Evolutionary conservation across 2,797 vertebrate genomes (phyloP), one percentile per base, ranked within the genome.

Genomic region (Neosalanx taihuensis): DNA sequence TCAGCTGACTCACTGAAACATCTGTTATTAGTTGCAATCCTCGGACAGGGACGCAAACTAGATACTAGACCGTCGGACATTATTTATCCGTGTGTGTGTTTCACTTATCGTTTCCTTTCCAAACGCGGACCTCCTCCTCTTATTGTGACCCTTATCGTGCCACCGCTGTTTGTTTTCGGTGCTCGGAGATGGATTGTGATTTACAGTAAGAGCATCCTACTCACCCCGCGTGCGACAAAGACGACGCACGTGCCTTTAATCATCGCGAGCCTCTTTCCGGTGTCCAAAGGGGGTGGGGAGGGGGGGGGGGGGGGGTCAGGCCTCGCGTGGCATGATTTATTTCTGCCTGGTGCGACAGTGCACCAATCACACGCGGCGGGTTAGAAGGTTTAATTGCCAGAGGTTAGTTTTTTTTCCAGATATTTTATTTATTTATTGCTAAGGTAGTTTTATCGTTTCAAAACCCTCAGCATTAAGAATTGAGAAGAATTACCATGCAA

Each of bases 1-100:
- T 82, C 71, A 66, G 75, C 64, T 77, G 72, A 81, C 78, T 84
- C 79, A 83, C 83, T 87, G 77, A 23, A 62, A 87, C 90, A 90
- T 89, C 88, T 89, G 90, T 82, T 84, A 67, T 53, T n/a, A 59
- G 68, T 77, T 71, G 68, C 67, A 37, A 37, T 61, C 72, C 73
- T 67, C 64, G 59, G 53, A 58, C 56, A 20, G 10, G 10, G 58
- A 30, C 23, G 10, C 20, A 26, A 12, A 26, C 6, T 26, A 29
- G 37, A 72, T 46, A n/a, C 51, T 6, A 9, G 62, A 41, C 62
- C 46, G 26, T n/a, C n/a, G n/a, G n/a, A 1, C 67, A 71, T 74
- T 72, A 46, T 79, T 31, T 58, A 49, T 70, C 9, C 51, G 12
- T 56, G 3, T 58, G 12, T 26, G 51, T 67, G 64, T 60, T 58